Evolutionary conservation across 1,140 invertebrate species (phyloP).

Genomic region (Zaprionus taronus): DNA sequence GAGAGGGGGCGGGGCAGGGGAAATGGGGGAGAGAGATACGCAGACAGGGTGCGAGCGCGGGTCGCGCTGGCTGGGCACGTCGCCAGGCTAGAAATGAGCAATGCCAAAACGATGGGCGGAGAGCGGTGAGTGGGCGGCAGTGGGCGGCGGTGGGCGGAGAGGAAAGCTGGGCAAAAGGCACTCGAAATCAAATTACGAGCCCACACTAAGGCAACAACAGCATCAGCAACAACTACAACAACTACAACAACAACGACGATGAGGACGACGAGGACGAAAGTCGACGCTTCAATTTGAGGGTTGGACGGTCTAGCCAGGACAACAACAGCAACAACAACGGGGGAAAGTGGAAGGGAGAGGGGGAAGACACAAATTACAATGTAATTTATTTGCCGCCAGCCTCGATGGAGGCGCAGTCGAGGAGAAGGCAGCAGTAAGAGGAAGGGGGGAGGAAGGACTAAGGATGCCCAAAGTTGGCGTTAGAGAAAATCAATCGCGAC

Average conservation of each 20-base stretch:
- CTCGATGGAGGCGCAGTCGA: conserved; percentile 28
- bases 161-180: conserved; percentile 53
- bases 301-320: conserved; percentile 64
- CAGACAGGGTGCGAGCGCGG: not conserved
- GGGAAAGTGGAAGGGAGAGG: conserved; percentile 3
- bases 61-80: conserved; percentile 54
- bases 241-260: not conserved
- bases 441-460: not conserved
- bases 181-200: conserved; percentile 79
- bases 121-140: conserved; percentile 19
- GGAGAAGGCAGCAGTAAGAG: not conserved
- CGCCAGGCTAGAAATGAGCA: conserved; percentile 53
- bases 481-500: conserved; percentile 77
- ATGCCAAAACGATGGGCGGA: conserved; percentile 71
- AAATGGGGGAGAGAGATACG: not conserved
- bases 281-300: conserved; percentile 51
- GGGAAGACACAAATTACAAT: conserved; percentile 81
- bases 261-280: not conserved
- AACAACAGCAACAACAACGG: conserved; percentile 9
- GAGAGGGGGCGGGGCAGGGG: conserved; percentile 1
- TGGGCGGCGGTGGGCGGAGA: conserved; percentile 27
- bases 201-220: conserved; percentile 42
- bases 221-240: conserved; percentile 19
- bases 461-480: conserved; percentile 41
- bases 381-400: conserved; percentile 81